Percentiles rank a stretch among this genome's conserved stretches.
Evolutionary conservation across 2,113 vertebrate species (phyloP).

Genomic region (Etheostoma spectabile): DNA sequence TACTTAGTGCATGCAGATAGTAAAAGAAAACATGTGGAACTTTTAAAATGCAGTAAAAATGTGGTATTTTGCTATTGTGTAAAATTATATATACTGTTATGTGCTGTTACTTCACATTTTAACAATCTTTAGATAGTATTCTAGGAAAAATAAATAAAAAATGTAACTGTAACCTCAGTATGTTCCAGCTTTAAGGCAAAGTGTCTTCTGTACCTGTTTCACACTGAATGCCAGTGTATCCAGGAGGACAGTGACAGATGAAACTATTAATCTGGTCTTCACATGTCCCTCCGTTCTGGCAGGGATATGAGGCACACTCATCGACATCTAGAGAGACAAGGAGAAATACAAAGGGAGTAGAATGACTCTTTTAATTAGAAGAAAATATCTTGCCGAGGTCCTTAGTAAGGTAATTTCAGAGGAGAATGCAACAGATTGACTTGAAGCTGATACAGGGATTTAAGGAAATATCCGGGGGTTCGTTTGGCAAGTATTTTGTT

Average conservation of each 20-base stretch:
- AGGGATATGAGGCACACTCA: conserved; percentile 83
- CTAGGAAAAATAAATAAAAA: background rate
- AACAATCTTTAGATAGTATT: background rate
- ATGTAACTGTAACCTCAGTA: background rate
- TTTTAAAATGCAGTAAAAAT: background rate
- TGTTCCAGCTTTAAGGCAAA: background rate
- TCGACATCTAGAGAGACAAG: conserved; percentile 79
- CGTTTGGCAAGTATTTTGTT: conserved; percentile 55
- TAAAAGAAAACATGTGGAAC: background rate
- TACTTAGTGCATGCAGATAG: background rate
- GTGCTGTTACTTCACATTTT: background rate
- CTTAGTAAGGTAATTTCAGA: conserved; percentile 33
- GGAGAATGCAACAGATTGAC: conserved; percentile 25
- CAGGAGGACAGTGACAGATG: conserved; percentile 79
- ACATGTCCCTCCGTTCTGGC: conserved; percentile 84
- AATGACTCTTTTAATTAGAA: conserved; percentile 62
- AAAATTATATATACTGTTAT: background rate
- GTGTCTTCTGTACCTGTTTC: conserved; percentile 79
- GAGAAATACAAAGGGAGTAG: conserved; percentile 53
- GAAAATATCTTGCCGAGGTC: conserved; percentile 48
- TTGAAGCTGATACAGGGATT: conserved; percentile 60
- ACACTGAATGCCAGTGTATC: conserved; percentile 82
- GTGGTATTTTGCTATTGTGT: background rate
- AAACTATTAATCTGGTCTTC: conserved; percentile 80
- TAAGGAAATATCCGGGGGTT: conserved; percentile 70